These are phyloP conservation scores for Hydrolagus affinis DNA, from an alignment of 2,113 vertebrate species.

Conservation along the genomic window DNA sequence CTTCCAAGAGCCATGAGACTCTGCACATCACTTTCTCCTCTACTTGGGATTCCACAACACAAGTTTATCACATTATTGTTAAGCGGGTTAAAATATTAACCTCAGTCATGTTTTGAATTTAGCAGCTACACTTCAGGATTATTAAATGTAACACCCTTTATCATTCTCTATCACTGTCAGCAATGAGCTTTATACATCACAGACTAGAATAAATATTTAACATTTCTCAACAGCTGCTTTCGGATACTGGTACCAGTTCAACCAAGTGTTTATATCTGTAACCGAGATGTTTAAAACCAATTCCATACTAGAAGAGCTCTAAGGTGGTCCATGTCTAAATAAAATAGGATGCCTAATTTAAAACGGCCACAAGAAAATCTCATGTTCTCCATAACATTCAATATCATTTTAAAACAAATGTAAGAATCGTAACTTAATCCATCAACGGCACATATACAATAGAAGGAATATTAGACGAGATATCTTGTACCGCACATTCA, in stretches of 20 bases:
- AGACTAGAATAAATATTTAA: background rate
- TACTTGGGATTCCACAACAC: no score
- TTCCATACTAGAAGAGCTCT: background rate
- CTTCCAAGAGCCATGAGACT: background rate
- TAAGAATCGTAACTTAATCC: background rate
- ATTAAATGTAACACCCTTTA: background rate
- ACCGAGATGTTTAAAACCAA: slow-evolving; percentile 2
- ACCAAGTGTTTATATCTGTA: background rate
- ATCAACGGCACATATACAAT: background rate
- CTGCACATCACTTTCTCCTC: background rate
- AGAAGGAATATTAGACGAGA: no score
- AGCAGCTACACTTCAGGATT: background rate
- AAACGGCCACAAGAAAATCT: background rate
- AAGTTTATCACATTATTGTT: no score
- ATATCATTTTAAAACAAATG: background rate
- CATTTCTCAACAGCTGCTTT: background rate
- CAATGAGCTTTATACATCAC: background rate
- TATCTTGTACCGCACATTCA: no score
- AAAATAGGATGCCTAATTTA: background rate
- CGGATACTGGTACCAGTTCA: background rate
- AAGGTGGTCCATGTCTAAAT: background rate
- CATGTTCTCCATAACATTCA: background rate
- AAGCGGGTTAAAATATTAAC: slow-evolving; percentile 1
- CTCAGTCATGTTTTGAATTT: background rate
- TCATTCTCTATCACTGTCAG: background rate